Conservation (phyloP, 2,888 invertebrate species). For the Andrena camellia region DNA sequence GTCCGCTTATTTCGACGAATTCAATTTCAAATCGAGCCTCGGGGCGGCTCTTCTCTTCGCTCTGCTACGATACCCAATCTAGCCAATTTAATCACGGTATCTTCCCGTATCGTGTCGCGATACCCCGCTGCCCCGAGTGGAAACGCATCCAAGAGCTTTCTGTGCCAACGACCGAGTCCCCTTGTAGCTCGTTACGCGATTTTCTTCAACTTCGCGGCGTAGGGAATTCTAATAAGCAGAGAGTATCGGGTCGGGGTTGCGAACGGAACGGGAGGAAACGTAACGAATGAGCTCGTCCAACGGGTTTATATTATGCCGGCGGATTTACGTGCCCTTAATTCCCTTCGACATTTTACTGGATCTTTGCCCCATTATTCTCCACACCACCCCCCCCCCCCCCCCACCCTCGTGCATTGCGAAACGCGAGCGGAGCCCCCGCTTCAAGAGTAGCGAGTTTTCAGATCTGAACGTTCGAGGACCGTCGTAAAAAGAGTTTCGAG, state of each 20-base stretch:
- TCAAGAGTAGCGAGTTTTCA: slow-evolving; percentile 34
- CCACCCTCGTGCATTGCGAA: slow-evolving; percentile 32
- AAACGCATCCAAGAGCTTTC: background rate
- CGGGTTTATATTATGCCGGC: too few relatives aligned
- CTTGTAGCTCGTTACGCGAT: background rate
- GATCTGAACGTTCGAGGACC: slow-evolving; percentile 17
- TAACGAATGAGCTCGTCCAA: too few relatives aligned
- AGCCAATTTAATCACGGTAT: slow-evolving; percentile 31
- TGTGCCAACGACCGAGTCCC: background rate
- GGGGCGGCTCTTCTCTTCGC: slow-evolving; percentile 1
- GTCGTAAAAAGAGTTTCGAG: slow-evolving; percentile 48
- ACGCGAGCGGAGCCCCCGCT: slow-evolving; percentile 21
- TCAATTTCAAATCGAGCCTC: slow-evolving; percentile 54
- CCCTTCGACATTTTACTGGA: slow-evolving; percentile 36
- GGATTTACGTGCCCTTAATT: slow-evolving; percentile 20
- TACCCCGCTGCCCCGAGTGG: background rate
- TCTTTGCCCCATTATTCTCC: slow-evolving; percentile 43
- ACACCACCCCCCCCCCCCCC: too few relatives aligned
- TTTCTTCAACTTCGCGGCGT: background rate
- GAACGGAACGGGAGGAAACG: too few relatives aligned
- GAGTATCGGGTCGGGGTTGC: too few relatives aligned
- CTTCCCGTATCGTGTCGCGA: background rate
- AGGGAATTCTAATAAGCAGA: too few relatives aligned
- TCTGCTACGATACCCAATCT: background rate
- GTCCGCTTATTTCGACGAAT: slow-evolving; percentile 46